Percentiles rank a stretch among this genome's conserved stretches.
Evolutionary conservation across 2,113 vertebrate genomes (phyloP).

Genomic region (Penelope pileata): DNA sequence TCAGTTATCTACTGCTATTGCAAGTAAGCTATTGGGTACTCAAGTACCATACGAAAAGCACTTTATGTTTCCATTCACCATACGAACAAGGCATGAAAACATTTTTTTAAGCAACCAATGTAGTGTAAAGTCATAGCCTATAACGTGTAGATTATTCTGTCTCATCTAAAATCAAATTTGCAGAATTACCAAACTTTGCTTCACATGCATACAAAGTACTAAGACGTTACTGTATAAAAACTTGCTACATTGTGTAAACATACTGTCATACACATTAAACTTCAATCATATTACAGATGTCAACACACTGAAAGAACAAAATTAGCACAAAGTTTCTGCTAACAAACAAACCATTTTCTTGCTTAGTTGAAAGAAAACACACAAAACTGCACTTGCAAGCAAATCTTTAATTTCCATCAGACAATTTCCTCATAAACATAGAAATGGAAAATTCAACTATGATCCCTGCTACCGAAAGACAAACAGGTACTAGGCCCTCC

Average conservation of each 20-base stretch:
- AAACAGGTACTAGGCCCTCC: constrained; percentile 1
- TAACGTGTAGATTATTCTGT: background rate
- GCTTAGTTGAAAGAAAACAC: constrained; percentile 14
- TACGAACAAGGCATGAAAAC: constrained; percentile 6
- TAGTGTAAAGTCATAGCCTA: constrained; percentile 12
- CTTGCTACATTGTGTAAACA: fast-evolving
- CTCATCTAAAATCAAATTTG: background rate
- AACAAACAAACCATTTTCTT: background rate
- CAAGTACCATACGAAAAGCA: constrained; percentile 55
- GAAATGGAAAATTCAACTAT: constrained; percentile 5
- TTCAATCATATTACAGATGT: background rate
- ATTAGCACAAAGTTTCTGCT: background rate
- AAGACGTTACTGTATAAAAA: background rate
- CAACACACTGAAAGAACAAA: background rate
- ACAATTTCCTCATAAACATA: background rate
- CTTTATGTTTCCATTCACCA: constrained; percentile 45
- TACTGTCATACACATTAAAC: background rate
- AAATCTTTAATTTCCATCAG: constrained; percentile 68
- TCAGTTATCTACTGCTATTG: background rate
- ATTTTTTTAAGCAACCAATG: constrained; percentile 48
- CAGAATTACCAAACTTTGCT: background rate
- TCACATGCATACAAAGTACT: background rate
- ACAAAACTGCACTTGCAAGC: constrained; percentile 42
- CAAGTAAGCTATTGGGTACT: constrained; percentile 43
- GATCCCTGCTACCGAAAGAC: background rate